Conservation (phyloP, 2,888 invertebrate species). For the Mylabris sibirica region DNA sequence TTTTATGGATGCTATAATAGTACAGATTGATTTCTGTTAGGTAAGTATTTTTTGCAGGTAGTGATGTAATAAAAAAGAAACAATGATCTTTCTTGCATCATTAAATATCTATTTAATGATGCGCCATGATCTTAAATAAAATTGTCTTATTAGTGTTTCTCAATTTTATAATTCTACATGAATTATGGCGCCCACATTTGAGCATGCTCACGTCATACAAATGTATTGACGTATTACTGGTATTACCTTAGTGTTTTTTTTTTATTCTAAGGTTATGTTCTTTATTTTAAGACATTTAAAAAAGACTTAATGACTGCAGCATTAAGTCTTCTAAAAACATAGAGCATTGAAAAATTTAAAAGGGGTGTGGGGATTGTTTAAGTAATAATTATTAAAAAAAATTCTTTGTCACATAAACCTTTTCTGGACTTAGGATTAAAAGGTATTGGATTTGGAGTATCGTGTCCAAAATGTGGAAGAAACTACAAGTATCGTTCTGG, state of each 20-base stretch:
- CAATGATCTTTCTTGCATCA: neutral
- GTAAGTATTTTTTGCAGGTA: neutral
- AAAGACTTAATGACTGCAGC: constrained; percentile 7
- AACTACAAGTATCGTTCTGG: constrained; percentile 60
- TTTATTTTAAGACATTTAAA: neutral
- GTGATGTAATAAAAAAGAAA: neutral
- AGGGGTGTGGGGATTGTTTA: constrained; percentile 56
- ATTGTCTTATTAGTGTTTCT: neutral
- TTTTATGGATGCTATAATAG: neutral
- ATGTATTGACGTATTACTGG: neutral
- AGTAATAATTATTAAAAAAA: neutral
- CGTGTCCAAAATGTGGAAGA: constrained; percentile 58
- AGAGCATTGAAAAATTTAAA: constrained; percentile 43
- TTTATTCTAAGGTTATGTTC: neutral
- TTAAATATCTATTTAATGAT: constrained; percentile 11
- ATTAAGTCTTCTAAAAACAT: neutral
- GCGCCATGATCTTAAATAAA: neutral
- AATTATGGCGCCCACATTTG: neutral
- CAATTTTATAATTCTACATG: neutral
- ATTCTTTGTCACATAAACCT: constrained; percentile 13
- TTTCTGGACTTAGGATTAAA: constrained; percentile 12
- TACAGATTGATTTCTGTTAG: neutral
- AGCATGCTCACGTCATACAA: neutral
- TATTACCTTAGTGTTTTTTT: neutral
- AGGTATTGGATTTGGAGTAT: constrained; percentile 42